Percentiles rank a stretch among this genome's conserved stretches.
phyloP scores from a whole-genome alignment of 2,797 vertebrate genomes.

The Lerista edwardsae region DNA sequence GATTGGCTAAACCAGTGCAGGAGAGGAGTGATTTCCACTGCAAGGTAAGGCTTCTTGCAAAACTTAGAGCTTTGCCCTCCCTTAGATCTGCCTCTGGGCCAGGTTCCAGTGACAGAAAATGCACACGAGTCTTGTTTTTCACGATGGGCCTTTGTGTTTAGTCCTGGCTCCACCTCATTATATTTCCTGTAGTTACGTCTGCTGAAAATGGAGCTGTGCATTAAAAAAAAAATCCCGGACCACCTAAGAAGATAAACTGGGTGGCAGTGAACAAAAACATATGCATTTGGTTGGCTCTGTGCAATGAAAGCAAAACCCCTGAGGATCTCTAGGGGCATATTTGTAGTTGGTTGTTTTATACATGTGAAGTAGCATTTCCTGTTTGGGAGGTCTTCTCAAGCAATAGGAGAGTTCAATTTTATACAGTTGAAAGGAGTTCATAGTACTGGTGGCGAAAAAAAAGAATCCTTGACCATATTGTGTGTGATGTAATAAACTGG shows the following conservation, averaged over 20 bases:
- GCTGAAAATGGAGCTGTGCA: background rate
- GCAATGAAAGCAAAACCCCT: background rate
- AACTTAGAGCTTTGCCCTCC: too few relatives aligned
- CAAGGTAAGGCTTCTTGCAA: too few relatives aligned
- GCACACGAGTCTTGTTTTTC: background rate
- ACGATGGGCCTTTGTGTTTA: background rate
- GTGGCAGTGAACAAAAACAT: background rate
- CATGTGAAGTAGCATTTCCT: background rate
- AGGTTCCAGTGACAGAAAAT: background rate
- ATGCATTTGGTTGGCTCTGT: background rate
- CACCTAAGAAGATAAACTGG: background rate
- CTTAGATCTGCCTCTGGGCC: too few relatives aligned
- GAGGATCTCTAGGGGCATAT: background rate
- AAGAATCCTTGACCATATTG: background rate
- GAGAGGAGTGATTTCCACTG: too few relatives aligned
- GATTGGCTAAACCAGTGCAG: too few relatives aligned
- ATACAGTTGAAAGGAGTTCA: background rate
- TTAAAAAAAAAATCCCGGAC: background rate
- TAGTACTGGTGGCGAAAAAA: background rate
- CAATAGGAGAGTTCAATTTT: background rate
- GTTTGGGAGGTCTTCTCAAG: background rate
- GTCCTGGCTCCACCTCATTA: background rate
- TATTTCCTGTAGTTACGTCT: background rate
- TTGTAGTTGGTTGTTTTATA: background rate
- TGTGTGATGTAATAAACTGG: background rate